Evolutionary conservation across 1,140 invertebrate species (phyloP).

Genomic region (Melanaphis sacchari): DNA sequence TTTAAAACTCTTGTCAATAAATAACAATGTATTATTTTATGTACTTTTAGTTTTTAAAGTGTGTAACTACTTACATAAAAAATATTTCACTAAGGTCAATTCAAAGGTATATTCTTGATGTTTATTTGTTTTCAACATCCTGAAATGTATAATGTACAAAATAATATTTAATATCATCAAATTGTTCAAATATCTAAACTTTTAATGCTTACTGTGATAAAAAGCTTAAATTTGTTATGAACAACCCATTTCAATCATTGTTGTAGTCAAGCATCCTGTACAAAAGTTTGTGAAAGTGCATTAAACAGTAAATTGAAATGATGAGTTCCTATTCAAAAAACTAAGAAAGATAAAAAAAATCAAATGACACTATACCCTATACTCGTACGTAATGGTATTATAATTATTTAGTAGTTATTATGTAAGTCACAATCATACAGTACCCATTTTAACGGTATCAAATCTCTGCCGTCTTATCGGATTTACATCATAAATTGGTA

Average conservation of each 20-base stretch:
- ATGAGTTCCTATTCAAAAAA: not conserved
- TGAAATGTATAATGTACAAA: not conserved
- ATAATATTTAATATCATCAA: not conserved
- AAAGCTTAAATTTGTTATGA: not conserved
- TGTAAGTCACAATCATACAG: not conserved
- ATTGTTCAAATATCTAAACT: not conserved
- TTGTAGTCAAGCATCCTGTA: not conserved
- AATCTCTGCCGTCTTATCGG: not conserved
- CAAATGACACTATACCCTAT: not conserved
- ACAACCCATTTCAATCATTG: not conserved
- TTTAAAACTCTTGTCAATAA: too few relatives aligned
- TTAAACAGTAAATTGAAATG: not conserved
- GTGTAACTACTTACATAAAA: not conserved
- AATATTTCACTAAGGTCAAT: not conserved
- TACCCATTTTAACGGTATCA: not conserved
- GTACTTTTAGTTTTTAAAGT: not conserved
- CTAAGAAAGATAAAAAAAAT: not conserved
- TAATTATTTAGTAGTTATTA: not conserved
- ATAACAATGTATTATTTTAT: not conserved
- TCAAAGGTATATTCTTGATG: not conserved
- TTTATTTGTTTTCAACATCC: not conserved
- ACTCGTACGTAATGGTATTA: not conserved
- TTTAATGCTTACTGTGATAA: not conserved
- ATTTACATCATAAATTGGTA: not conserved
- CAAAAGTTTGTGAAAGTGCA: not conserved